Conservation (phyloP, 1,140 invertebrate genomes). For the Oppia nitens region DNA sequence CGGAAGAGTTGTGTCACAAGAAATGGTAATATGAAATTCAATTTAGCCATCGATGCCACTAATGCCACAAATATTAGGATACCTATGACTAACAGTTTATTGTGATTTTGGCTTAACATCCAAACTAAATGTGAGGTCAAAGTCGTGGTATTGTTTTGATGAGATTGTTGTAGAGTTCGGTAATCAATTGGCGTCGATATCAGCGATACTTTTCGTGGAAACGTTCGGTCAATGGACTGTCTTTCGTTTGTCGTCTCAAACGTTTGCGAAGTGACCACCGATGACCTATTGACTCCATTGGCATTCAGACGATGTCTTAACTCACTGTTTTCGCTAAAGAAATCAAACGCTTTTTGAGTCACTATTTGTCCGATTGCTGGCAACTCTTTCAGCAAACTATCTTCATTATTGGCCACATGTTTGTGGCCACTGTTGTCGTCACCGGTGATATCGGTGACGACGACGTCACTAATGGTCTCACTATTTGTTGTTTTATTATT, state of each 20-base stretch:
- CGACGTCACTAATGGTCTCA: too few relatives aligned
- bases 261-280: too few relatives aligned
- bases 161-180: constrained; percentile 3
- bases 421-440: background rate
- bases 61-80: background rate
- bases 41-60: background rate
- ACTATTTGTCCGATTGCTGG: background rate
- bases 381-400: background rate
- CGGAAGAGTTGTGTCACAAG: background rate
- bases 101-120: background rate
- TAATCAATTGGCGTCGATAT: constrained; percentile 12
- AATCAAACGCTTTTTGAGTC: background rate
- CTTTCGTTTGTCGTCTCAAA: background rate
- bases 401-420: background rate
- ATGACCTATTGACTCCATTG: background rate
- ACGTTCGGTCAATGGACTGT: background rate
- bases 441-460: too few relatives aligned
- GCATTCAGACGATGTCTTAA: background rate
- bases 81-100: background rate
- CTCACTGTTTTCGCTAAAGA: background rate
- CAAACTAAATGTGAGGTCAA: background rate
- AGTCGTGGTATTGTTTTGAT: background rate
- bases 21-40: background rate
- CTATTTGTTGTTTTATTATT: too few relatives aligned
- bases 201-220: constrained; percentile 10